Evolutionary conservation across 2,797 vertebrate species (phyloP).

Genomic region (Sebastes taczanowskii): DNA sequence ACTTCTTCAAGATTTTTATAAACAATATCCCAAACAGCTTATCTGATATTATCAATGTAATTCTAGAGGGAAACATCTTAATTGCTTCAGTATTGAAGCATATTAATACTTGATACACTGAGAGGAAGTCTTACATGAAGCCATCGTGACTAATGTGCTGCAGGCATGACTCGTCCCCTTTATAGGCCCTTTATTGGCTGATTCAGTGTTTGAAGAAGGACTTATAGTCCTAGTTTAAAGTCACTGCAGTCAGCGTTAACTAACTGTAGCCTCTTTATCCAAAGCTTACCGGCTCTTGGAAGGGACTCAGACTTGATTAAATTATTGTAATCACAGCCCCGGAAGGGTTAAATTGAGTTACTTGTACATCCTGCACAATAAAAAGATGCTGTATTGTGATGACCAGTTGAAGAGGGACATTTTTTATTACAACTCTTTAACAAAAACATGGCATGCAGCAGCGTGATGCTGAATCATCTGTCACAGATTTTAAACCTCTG

Average conservation of each 20-base stretch:
- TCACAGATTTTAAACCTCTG: not conserved
- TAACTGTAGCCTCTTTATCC: not conserved
- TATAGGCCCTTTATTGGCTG: not conserved
- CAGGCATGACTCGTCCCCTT: not conserved
- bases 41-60: not conserved
- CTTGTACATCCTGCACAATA: not conserved
- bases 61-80: not conserved
- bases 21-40: not conserved
- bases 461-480: not conserved
- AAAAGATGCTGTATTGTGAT: not conserved
- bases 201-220: not conserved
- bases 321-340: not conserved
- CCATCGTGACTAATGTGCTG: not conserved
- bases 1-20: not conserved
- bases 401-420: not conserved
- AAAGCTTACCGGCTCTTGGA: not conserved
- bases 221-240: not conserved
- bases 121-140: not conserved
- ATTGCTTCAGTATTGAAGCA: not conserved
- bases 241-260: not conserved
- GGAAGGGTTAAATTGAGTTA: constrained; percentile 8
- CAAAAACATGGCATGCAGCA: not conserved
- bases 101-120: not conserved
- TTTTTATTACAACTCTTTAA: not conserved
- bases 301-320: not conserved